A percentile compares a stretch with the other conserved stretches of the same genome.
Evolutionary conservation across 2,797 vertebrate genomes (phyloP).

Genomic region (Bradypus variegatus): DNA sequence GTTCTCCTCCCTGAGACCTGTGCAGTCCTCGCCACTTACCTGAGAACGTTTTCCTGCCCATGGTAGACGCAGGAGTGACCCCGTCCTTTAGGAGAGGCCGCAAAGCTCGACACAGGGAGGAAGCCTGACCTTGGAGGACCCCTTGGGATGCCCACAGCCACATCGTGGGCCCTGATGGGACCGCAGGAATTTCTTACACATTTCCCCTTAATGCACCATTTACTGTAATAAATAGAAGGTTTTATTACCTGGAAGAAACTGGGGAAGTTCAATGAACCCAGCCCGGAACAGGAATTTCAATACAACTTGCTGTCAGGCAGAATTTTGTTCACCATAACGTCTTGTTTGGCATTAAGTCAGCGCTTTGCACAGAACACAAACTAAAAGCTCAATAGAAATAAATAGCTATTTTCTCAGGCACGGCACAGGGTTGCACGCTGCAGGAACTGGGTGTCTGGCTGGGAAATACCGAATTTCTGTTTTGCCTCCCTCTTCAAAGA

Average conservation of each 20-base stretch:
- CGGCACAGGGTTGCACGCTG: background rate
- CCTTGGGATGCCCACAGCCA: no score
- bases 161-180: no score
- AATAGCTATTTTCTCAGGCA: background rate
- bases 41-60: background rate
- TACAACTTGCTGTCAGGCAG: background rate
- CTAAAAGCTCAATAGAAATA: background rate
- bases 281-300: background rate
- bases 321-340: background rate
- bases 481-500: background rate
- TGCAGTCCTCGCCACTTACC: background rate
- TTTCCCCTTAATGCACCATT: no score
- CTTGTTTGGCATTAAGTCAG: background rate
- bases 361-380: background rate
- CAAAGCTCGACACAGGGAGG: background rate
- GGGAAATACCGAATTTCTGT: background rate
- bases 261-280: background rate
- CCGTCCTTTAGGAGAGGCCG: background rate
- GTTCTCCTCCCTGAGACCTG: background rate
- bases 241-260: constrained; percentile 12
- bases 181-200: no score
- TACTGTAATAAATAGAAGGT: background rate
- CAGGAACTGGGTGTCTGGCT: background rate
- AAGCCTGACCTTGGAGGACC: no score
- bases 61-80: background rate